Conservation (phyloP, 2,113 vertebrate genomes). For the Guaruba guarouba region DNA sequence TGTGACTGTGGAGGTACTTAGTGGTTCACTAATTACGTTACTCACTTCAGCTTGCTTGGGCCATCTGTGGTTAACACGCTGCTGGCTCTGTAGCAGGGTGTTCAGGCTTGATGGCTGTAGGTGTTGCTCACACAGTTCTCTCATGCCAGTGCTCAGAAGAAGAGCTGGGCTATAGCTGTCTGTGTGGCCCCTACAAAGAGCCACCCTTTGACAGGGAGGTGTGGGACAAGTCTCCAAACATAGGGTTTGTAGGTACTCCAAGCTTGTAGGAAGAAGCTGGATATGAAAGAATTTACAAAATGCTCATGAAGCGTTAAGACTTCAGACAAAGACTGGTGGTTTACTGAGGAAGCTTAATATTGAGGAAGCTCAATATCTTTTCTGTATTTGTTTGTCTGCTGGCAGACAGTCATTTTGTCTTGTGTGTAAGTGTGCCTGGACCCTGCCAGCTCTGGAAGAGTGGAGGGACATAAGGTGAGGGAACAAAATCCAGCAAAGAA, state of each 20-base stretch:
- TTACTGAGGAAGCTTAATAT: background rate
- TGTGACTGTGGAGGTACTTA: background rate
- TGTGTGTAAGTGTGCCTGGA: background rate
- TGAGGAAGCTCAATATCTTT: background rate
- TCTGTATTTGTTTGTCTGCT: background rate
- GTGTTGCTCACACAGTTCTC: background rate
- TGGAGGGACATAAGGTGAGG: background rate
- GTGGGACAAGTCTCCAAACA: background rate
- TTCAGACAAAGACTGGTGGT: background rate
- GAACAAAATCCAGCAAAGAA: background rate
- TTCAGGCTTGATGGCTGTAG: background rate
- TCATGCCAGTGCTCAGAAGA: background rate
- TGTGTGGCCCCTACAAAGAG: background rate
- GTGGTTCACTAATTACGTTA: background rate
- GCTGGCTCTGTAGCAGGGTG: accelerated
- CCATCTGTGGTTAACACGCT: background rate
- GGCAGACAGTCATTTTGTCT: background rate
- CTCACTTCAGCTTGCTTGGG: background rate
- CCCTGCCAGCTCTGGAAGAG: background rate
- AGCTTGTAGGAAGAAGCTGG: background rate
- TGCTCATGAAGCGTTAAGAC: background rate
- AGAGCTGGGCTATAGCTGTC: background rate
- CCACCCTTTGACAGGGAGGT: background rate
- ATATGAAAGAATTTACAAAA: background rate
- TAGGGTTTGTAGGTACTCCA: background rate